phyloP scores from a whole-genome alignment of 2,888 invertebrate species.

The Hylaea fasciaria region DNA sequence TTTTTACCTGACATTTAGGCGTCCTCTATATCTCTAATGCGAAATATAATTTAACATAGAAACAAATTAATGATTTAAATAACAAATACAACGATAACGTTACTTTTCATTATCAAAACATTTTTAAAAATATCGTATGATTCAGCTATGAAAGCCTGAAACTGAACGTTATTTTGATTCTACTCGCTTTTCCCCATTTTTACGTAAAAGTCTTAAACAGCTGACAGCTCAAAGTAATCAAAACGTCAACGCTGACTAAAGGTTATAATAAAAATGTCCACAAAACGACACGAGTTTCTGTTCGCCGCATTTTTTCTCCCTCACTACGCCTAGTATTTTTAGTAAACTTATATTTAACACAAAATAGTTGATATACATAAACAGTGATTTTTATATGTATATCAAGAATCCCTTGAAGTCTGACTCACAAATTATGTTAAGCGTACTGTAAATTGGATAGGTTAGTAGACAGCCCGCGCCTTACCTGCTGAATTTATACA shows the following conservation, averaged over 20 bases:
- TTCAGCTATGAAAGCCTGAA: too few relatives aligned
- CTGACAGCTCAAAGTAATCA: constrained; percentile 19
- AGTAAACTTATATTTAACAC: constrained; percentile 44
- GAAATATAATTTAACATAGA: too few relatives aligned
- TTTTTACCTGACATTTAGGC: too few relatives aligned
- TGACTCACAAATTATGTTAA: constrained; percentile 1
- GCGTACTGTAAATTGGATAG: not conserved
- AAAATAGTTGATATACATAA: constrained; percentile 37
- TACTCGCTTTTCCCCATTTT: too few relatives aligned
- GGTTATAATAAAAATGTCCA: constrained; percentile 35
- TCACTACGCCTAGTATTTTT: constrained; percentile 71
- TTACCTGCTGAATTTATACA: not conserved
- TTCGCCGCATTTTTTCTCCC: constrained; percentile 25
- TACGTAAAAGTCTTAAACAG: constrained; percentile 8
- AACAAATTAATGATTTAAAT: too few relatives aligned
- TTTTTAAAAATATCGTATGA: too few relatives aligned
- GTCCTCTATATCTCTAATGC: too few relatives aligned
- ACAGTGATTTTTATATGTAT: constrained; percentile 51
- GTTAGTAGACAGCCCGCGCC: not conserved
- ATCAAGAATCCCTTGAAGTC: constrained; percentile 4
- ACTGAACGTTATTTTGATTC: too few relatives aligned
- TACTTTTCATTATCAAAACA: too few relatives aligned
- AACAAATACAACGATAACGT: too few relatives aligned
- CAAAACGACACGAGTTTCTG: constrained; percentile 12
- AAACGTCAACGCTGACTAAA: constrained; percentile 37